These are phyloP conservation scores for Tragelaphus imberbis DNA, from an alignment of 2,113 vertebrate genomes.

Conservation along the genomic window DNA sequence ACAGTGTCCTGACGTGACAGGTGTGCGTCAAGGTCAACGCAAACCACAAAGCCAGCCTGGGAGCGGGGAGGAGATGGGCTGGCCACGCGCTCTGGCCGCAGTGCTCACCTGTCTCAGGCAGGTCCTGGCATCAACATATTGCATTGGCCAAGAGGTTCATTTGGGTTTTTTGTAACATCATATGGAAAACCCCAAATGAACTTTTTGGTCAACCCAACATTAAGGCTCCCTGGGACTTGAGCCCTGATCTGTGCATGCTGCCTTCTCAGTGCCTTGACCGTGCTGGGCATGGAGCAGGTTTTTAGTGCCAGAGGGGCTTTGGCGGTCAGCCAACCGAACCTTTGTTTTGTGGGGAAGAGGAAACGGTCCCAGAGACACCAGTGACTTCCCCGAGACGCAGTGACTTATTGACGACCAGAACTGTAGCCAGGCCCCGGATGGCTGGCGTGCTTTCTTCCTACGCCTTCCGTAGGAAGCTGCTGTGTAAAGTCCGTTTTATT, in stretches of 20 bases:
- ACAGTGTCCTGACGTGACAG: background rate
- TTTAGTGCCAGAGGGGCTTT: background rate
- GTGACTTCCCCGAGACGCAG: background rate
- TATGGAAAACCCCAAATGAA: background rate
- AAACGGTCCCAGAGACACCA: background rate
- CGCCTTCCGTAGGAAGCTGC: background rate
- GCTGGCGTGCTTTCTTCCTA: background rate
- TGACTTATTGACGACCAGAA: background rate
- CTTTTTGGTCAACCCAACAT: background rate
- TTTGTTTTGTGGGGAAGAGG: constrained; percentile 25
- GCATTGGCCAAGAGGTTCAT: background rate
- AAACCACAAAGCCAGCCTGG: background rate
- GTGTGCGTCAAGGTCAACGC: background rate
- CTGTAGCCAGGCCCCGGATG: background rate
- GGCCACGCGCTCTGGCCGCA: accelerated
- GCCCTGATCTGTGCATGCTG: background rate
- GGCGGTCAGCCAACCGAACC: background rate
- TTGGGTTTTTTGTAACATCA: background rate
- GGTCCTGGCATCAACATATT: background rate
- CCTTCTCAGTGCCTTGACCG: background rate
- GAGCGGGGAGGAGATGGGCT: accelerated
- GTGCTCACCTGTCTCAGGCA: background rate
- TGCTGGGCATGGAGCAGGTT: background rate
- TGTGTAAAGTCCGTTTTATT: background rate
- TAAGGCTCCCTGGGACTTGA: background rate